Base-by-base conservation (phyloP, 2,888 invertebrate species). In the Notodonta dromedarius region DNA sequence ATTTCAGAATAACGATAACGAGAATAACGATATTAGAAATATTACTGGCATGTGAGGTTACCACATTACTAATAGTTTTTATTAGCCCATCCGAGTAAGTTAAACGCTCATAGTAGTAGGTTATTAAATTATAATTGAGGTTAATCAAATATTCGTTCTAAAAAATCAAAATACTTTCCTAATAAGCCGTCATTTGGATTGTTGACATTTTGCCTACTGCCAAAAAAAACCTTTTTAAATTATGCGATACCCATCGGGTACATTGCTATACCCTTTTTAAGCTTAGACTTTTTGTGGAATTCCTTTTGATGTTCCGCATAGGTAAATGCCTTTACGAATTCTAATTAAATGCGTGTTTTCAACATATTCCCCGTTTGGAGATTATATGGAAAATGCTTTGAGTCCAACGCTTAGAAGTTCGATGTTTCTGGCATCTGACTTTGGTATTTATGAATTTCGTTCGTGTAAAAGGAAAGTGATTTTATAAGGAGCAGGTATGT, bases 321-420 rank as follows among this genome's bases (percentile, higher is more conserved):
- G 51, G 44, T 61, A 48, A 53, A 61, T 57, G 63, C 70, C 61
- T 67, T 66, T 51, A 53, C 24, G 63, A 58, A 62, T 70, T 67
- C 50, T 71, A 71, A 76, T 74, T 71, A 73, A 71, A 67, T 66
- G 35, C 60, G 50, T 63, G 44, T 68, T 69, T 65, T 63, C 48
- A 53, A 63, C 54, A 62, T 58, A 24, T 55, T 40, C n/a, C 58
- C 9, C 39, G 5, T 39, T 14, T 12, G 32, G 39, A 16, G 58
- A 58, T 67, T 54, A 32, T 52, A 60, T 54, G 62, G 59, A 64
- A 61, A 65, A 66, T 63, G 59, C 59, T 70, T 72, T 73, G 55
- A 55, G 13, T 56, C 59, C 61, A 69, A 39, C 16, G 39, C 24
- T 51, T 35, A 51, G n/a, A 57, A 40, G 32, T 50, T 39, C 24